phyloP scores from a whole-genome alignment of 2,113 vertebrate genomes.

The Tetrao urogallus region DNA sequence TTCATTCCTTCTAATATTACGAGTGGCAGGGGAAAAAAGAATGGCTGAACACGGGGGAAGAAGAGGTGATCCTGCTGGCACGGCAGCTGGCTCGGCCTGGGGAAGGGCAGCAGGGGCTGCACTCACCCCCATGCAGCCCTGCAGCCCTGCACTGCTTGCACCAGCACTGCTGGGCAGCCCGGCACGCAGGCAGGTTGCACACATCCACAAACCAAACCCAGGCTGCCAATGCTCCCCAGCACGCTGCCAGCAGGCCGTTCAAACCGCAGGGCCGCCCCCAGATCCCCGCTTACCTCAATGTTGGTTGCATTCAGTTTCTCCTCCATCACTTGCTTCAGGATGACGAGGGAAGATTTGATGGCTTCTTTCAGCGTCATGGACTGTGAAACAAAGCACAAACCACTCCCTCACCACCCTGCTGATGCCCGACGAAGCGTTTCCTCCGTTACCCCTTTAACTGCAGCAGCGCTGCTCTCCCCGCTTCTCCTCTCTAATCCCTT shows the following conservation, averaged over 20 bases:
- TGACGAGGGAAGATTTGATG: slow-evolving; percentile 97
- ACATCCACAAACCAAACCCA: neutral
- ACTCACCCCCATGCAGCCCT: too few species aligned
- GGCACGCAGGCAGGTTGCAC: neutral
- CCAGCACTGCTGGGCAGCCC: rapidly evolving
- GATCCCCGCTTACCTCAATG: slow-evolving; percentile 87
- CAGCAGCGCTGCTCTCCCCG: neutral
- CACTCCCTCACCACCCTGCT: rapidly evolving
- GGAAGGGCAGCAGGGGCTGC: neutral
- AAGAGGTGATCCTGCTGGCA: neutral
- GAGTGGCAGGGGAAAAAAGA: neutral
- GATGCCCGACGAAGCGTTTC: rapidly evolving
- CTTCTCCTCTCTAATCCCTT: neutral
- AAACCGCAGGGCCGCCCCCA: rapidly evolving
- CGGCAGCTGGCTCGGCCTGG: rapidly evolving
- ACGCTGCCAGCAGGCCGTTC: neutral
- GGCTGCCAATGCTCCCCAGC: neutral
- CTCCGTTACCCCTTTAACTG: neutral
- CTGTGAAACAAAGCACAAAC: slow-evolving; percentile 71
- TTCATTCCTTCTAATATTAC: slow-evolving; percentile 61
- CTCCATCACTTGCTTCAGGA: slow-evolving; percentile 99
- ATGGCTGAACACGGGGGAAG: neutral
- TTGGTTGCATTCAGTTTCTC: slow-evolving; percentile 99
- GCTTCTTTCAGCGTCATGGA: slow-evolving; percentile 99
- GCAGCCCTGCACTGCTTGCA: neutral